A percentile compares a stretch with the other conserved stretches of the same genome.
Conservation (phyloP, 2,113 vertebrate species). For the Sander vitreus region DNA sequence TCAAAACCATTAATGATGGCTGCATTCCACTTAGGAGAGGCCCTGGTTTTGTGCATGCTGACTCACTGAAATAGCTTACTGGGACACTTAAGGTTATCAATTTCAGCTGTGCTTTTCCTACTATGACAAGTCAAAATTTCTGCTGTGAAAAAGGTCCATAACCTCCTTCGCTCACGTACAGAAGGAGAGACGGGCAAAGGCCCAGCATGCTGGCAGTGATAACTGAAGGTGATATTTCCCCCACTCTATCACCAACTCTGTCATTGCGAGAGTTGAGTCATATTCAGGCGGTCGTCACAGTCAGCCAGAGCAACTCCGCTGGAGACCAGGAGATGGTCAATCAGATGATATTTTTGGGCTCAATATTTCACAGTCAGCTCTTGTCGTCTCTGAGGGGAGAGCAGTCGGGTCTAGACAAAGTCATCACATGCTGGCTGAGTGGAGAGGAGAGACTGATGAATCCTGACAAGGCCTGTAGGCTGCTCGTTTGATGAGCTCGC, state of each 20-base stretch:
- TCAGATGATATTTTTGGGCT: constrained; percentile 47
- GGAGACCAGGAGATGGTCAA: constrained; percentile 51
- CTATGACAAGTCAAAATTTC: too few species aligned
- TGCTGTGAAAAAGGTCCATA: too few species aligned
- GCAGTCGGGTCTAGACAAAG: constrained; percentile 60
- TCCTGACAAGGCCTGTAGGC: constrained; percentile 63
- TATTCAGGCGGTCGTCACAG: constrained; percentile 19
- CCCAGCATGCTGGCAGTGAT: not conserved
- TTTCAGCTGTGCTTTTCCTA: too few species aligned
- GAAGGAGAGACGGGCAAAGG: not conserved
- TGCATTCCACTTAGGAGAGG: too few species aligned
- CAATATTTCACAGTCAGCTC: constrained; percentile 53
- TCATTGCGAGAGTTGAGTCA: constrained; percentile 43
- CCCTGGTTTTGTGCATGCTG: too few species aligned
- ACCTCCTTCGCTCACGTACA: constrained; percentile 5
- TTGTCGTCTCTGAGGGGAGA: constrained; percentile 19
- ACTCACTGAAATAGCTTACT: too few species aligned
- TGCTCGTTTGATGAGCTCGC: constrained; percentile 52
- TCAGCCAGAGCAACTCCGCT: constrained; percentile 22
- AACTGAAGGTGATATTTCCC: constrained; percentile 24
- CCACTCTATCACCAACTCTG: constrained; percentile 15
- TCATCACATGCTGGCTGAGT: constrained; percentile 53
- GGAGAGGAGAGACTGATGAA: constrained; percentile 62
- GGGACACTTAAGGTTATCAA: too few species aligned
- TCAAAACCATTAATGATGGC: too few species aligned